A percentile compares a stretch with the other conserved stretches of the same genome.
These are phyloP conservation scores for Lottia gigantea DNA, from an alignment of 2,888 invertebrate species.

Conservation along the genomic window DNA sequence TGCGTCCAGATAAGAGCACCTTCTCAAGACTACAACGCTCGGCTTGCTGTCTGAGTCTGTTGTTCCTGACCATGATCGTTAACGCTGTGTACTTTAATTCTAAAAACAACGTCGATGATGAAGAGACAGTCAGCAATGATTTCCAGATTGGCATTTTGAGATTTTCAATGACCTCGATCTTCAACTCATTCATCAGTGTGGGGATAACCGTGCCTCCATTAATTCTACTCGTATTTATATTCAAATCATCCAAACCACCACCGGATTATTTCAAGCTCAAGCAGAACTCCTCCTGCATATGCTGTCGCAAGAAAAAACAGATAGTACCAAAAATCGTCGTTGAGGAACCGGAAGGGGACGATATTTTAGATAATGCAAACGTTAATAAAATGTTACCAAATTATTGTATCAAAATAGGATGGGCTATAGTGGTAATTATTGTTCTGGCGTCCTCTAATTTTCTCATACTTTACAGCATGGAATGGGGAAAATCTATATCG, in stretches of 20 bases:
- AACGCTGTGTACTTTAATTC: slow-evolving; percentile 36
- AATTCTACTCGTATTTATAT: slow-evolving; percentile 53
- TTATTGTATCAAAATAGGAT: slow-evolving; percentile 49
- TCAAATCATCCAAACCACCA: slow-evolving; percentile 39
- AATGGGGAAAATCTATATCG: slow-evolving; percentile 68
- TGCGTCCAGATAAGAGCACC: slow-evolving; percentile 66
- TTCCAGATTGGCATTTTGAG: slow-evolving; percentile 41
- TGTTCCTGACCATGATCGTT: slow-evolving; percentile 50
- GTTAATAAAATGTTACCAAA: slow-evolving; percentile 29
- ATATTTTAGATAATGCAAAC: neutral
- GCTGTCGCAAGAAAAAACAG: neutral
- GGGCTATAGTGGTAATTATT: slow-evolving; percentile 59
- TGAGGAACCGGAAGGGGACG: neutral
- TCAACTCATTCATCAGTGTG: slow-evolving; percentile 42
- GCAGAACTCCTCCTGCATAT: neutral
- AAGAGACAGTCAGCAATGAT: slow-evolving; percentile 26
- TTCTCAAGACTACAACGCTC: slow-evolving; percentile 64
- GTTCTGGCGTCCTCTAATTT: slow-evolving; percentile 64
- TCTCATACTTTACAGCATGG: slow-evolving; percentile 67
- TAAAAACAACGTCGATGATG: slow-evolving; percentile 18
- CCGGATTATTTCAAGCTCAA: neutral
- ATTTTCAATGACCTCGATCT: slow-evolving; percentile 42
- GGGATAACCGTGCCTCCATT: slow-evolving; percentile 61
- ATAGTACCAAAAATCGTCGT: slow-evolving; percentile 7
- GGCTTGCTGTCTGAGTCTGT: slow-evolving; percentile 43